Base-by-base conservation (phyloP, 1,140 invertebrate genomes). In the Platyura marginata region DNA sequence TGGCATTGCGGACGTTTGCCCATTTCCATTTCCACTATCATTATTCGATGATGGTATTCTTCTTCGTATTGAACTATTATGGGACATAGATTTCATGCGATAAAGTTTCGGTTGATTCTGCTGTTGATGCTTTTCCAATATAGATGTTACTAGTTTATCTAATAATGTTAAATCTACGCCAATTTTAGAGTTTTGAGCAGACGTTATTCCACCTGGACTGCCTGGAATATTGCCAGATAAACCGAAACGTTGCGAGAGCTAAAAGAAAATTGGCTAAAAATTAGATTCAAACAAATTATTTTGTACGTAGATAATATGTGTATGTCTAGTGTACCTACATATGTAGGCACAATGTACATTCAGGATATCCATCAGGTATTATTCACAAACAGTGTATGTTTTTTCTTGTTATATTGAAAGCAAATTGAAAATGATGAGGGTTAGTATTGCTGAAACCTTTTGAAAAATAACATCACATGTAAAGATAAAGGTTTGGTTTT, bases 61-160 rank as follows among this genome's bases (percentile, higher is more conserved):
- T 18, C 21, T n/a, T 11, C 22, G 16, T 19, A 38, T 32, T 33
- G 25, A 41, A 18, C 29, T 9, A 5, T 9, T 9, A 11, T n/a
- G 10, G 3, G 57, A 60, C 3, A 58, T 40, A 0, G 57, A 55
- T 10, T 55, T 48, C 55, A 58, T 57, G 16, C 57, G 52, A 46
- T 53, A 56, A 2, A 61, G 43, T 41, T 59, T 60, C 47, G 52
- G 23, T 36, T 13, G 19, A 33, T 16, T 21, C 11, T 29, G 42
- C 21, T 40, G 37, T 15, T 41, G 18, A 15, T 57, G 56, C 42
- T 57, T 52, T 46, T 60, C 56, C 41, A 61, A 29, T 19, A 61
- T 44, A 25, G 46, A 51, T 40, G 49, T 54, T 4, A 61, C 55
- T 22, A 61, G 47, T 43, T 61, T 61, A 39, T 61, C 59, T 38